Conservation (phyloP, 2,113 vertebrate genomes). For the Stigmatopora argus region DNA sequence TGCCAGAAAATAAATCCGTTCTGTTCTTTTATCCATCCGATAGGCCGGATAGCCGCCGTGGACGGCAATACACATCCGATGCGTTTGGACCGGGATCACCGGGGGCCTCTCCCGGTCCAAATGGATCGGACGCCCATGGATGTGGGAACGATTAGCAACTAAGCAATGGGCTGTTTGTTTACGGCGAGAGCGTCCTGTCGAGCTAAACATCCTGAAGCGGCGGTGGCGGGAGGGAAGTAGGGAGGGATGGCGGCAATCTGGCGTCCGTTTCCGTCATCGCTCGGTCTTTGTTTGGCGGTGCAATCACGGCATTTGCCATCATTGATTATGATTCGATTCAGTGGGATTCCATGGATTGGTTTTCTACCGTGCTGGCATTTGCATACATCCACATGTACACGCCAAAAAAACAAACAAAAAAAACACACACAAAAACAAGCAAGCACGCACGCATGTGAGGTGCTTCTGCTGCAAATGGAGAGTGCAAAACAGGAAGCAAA, state of each 20-base stretch:
- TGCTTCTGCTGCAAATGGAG: neutral
- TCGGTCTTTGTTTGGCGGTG: neutral
- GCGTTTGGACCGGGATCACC: no score
- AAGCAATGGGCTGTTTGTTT: neutral
- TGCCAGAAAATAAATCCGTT: no score
- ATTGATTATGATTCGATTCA: neutral
- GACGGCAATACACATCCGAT: no score
- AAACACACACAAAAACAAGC: neutral
- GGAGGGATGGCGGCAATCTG: neutral
- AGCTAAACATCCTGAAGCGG: slow-evolving; percentile 6
- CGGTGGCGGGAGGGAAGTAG: neutral
- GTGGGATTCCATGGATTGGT: neutral
- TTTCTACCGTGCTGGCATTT: neutral
- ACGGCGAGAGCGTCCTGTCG: neutral
- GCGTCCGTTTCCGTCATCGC: slow-evolving; percentile 9
- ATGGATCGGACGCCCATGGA: no score
- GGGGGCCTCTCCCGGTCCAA: no score
- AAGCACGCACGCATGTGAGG: neutral
- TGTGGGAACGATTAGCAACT: neutral
- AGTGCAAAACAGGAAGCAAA: neutral
- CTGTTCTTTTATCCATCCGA: no score
- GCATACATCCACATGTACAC: neutral
- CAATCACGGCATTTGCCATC: neutral
- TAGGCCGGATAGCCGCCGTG: no score
- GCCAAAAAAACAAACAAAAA: neutral